A percentile compares a stretch with the other conserved stretches of the same genome.
Conservation (phyloP, 2,113 vertebrate species). For the Thoracochromis brauschi region DNA sequence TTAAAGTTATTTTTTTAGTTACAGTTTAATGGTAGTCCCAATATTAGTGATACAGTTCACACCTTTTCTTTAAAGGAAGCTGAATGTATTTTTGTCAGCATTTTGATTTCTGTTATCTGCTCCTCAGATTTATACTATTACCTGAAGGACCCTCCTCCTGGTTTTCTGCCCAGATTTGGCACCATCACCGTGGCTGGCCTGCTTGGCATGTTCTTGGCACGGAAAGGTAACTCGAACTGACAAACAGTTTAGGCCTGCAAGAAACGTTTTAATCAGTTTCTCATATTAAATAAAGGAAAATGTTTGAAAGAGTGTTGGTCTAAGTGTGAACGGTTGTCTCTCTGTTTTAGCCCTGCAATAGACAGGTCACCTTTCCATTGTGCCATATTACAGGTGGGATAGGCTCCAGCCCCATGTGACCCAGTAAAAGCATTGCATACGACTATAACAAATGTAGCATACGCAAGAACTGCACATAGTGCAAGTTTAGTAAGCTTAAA, state of each 20-base stretch:
- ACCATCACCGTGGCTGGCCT: conserved; percentile 80
- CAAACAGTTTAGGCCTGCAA: not conserved
- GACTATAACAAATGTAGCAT: not conserved
- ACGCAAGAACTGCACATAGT: not conserved
- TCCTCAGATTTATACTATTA: conserved; percentile 79
- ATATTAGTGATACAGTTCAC: not conserved
- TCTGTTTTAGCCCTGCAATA: not conserved
- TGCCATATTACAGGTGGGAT: not conserved
- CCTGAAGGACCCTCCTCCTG: conserved; percentile 83
- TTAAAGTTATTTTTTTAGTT: not conserved
- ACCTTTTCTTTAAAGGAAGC: not conserved
- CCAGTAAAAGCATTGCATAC: not conserved
- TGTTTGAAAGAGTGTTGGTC: not conserved
- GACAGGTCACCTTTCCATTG: not conserved
- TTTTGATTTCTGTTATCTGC: not conserved
- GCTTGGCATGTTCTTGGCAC: conserved; percentile 76
- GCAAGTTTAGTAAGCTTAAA: not conserved
- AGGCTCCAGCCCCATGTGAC: not conserved
- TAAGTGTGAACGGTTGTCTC: not conserved
- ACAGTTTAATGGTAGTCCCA: not conserved
- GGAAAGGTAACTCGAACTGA: conserved; percentile 73
- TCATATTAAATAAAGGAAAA: not conserved
- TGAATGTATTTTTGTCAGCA: not conserved
- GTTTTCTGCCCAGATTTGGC: conserved; percentile 79
- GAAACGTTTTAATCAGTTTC: not conserved